Conservation (phyloP, 2,797 vertebrate species). For the Loris lydekkerianus region DNA sequence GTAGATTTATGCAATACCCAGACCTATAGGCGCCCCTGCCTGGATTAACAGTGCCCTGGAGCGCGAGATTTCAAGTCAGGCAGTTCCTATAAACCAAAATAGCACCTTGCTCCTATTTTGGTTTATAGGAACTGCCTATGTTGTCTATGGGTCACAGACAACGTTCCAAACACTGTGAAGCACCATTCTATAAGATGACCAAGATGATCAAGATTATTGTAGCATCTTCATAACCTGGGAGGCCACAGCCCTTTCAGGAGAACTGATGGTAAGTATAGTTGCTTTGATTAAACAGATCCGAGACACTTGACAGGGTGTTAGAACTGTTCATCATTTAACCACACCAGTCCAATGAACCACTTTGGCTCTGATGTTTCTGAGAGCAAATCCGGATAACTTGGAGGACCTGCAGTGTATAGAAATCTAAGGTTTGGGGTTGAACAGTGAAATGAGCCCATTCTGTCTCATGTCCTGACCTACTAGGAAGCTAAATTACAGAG, state of each 20-base stretch:
- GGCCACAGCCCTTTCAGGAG: not conserved
- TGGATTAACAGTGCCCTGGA: not conserved
- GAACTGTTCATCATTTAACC: not conserved
- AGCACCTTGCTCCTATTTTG: not conserved
- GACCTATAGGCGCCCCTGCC: too few species aligned
- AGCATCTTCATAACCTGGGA: not conserved
- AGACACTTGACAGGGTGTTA: not conserved
- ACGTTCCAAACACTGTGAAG: rapidly evolving
- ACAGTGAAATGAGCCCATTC: not conserved
- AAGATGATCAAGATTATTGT: too few species aligned
- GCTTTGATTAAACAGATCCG: not conserved
- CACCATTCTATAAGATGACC: not conserved
- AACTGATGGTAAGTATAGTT: not conserved
- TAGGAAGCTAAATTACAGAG: not conserved
- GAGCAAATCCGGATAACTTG: not conserved
- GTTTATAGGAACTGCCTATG: too few species aligned
- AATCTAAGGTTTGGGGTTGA: too few species aligned
- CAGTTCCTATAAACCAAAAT: not conserved
- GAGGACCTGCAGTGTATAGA: rapidly evolving
- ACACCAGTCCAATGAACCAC: not conserved
- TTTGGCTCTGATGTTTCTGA: not conserved
- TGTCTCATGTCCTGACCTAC: not conserved
- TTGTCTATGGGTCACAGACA: not conserved
- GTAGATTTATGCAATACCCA: not conserved
- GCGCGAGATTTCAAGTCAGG: not conserved